phyloP scores from a whole-genome alignment of 2,888 invertebrate genomes.

The Trichopria drosophilae region DNA sequence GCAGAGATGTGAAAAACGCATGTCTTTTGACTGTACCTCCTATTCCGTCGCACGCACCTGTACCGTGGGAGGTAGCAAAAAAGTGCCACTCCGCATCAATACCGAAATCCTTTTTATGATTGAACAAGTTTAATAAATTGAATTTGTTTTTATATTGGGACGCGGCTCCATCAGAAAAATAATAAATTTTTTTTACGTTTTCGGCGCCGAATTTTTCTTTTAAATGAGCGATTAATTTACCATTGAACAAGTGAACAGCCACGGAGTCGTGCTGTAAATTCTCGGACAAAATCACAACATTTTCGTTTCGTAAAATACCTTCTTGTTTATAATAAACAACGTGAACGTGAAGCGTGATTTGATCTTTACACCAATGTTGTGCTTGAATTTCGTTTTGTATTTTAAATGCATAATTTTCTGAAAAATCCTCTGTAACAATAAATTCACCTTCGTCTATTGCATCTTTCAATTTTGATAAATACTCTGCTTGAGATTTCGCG shows the following conservation, averaged over 20 bases:
- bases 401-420: background rate
- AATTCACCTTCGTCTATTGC: background rate
- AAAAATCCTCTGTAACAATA: background rate
- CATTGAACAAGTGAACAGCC: background rate
- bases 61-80: background rate
- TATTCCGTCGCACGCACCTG: background rate
- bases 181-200: constrained; percentile 1
- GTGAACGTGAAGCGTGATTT: too few relatives aligned
- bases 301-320: too few relatives aligned
- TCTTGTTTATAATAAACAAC: too few relatives aligned
- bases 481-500: background rate
- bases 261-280: background rate
- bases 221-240: background rate
- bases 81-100: too few relatives aligned
- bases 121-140: too few relatives aligned
- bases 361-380: too few relatives aligned
- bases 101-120: too few relatives aligned
- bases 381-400: constrained; percentile 10
- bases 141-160: too few relatives aligned
- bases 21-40: background rate
- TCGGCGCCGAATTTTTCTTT: background rate
- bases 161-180: too few relatives aligned
- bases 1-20: too few relatives aligned
- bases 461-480: constrained; percentile 1
- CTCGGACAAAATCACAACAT: background rate